Conservation (phyloP, 1,140 invertebrate genomes). For the Metopolophium dirhodum region DNA sequence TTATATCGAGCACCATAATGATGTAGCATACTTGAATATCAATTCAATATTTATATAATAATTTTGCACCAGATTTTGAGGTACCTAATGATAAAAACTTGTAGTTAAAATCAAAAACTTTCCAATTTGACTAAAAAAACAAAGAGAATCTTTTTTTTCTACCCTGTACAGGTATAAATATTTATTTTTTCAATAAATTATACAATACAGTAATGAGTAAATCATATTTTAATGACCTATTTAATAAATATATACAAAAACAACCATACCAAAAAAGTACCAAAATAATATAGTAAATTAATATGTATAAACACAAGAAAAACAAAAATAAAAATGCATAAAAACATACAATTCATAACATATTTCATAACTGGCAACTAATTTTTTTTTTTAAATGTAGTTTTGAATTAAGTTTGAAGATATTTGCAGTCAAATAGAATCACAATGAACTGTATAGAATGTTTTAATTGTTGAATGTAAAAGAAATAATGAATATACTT, state of each 20-base stretch:
- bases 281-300: background rate
- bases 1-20: too few relatives aligned
- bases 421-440: background rate
- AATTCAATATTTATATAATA: background rate
- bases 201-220: background rate
- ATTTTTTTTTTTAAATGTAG: background rate
- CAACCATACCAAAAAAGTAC: background rate
- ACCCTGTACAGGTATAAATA: background rate
- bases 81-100: background rate
- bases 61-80: background rate
- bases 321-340: background rate
- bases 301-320: background rate
- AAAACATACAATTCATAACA: background rate
- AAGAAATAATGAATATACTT: background rate
- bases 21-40: background rate
- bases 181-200: background rate
- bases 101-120: background rate
- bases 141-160: background rate
- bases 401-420: background rate
- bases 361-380: background rate
- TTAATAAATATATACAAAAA: constrained; percentile 9
- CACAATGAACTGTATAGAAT: background rate
- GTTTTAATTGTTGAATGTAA: background rate
- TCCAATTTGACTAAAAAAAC: background rate
- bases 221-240: background rate